Percentiles rank a stretch among this genome's conserved stretches.
Conservation (phyloP, 2,888 invertebrate genomes). For the Tetheella fluctuosa region DNA sequence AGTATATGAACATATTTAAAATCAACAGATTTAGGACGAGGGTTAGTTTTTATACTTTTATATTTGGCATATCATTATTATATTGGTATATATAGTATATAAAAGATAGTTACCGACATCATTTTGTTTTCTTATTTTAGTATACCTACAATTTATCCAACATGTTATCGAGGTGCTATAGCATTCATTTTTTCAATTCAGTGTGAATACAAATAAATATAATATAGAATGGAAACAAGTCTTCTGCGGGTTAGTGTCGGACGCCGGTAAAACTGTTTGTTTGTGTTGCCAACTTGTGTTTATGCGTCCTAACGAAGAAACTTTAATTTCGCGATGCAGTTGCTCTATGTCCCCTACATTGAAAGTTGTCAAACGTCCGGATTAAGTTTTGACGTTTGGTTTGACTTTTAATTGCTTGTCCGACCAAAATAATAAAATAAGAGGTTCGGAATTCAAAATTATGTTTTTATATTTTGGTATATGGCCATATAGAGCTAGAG, state of each 20-base stretch:
- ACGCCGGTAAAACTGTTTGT: neutral
- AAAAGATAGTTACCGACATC: too few relatives aligned
- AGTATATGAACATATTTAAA: too few relatives aligned
- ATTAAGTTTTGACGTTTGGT: neutral
- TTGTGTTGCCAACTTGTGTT: constrained; percentile 3
- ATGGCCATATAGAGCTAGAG: too few relatives aligned
- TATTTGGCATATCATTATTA: too few relatives aligned
- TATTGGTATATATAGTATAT: too few relatives aligned
- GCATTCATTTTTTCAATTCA: neutral
- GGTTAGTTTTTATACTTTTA: too few relatives aligned
- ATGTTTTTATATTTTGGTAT: neutral
- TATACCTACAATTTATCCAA: too few relatives aligned
- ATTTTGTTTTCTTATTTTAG: too few relatives aligned
- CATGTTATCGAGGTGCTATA: neutral
- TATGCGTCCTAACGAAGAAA: constrained; percentile 4
- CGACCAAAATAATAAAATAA: neutral
- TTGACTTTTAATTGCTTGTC: neutral
- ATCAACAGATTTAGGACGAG: too few relatives aligned
- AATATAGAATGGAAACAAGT: neutral
- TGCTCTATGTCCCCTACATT: neutral
- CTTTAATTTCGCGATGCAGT: constrained; percentile 5
- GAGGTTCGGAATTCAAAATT: neutral
- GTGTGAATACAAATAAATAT: neutral
- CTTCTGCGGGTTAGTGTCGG: neutral
- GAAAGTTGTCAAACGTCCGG: neutral